Percentiles rank a stretch among this genome's conserved stretches.
Conservation (phyloP, 2,113 vertebrate species). For the Elgaria multicarinata region DNA sequence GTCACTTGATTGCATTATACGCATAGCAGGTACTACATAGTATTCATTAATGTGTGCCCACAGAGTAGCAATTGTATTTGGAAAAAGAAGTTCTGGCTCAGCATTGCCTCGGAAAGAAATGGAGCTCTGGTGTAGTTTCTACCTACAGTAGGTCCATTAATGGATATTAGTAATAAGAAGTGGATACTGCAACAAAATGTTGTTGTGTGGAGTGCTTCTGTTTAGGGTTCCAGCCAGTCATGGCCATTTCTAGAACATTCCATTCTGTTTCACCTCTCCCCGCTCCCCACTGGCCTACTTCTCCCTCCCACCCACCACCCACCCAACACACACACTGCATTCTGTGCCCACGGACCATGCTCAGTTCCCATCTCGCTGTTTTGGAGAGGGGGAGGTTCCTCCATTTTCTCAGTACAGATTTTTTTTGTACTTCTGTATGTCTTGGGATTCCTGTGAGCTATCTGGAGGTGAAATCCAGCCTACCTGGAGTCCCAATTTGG, state of each 20-base stretch:
- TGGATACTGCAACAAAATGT: not conserved
- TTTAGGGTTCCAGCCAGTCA: not conserved
- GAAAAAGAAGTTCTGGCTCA: too few species aligned
- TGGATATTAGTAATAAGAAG: conserved; percentile 32
- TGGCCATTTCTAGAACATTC: not conserved
- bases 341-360: not conserved
- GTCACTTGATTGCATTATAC: too few species aligned
- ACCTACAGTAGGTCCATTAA: not conserved
- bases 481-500: too few species aligned
- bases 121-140: too few species aligned
- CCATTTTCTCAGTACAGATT: not conserved
- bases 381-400: not conserved
- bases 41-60: too few species aligned
- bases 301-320: not conserved
- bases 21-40: too few species aligned
- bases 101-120: too few species aligned
- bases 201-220: conserved; percentile 49
- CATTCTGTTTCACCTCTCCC: not conserved
- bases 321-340: not conserved
- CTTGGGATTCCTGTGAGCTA: too few species aligned
- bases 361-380: not conserved
- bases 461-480: too few species aligned
- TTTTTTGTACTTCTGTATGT: not conserved
- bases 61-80: too few species aligned
- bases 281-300: too few species aligned